Conservation (phyloP, 2,888 invertebrate genomes). For the Tenthredo amoena region DNA sequence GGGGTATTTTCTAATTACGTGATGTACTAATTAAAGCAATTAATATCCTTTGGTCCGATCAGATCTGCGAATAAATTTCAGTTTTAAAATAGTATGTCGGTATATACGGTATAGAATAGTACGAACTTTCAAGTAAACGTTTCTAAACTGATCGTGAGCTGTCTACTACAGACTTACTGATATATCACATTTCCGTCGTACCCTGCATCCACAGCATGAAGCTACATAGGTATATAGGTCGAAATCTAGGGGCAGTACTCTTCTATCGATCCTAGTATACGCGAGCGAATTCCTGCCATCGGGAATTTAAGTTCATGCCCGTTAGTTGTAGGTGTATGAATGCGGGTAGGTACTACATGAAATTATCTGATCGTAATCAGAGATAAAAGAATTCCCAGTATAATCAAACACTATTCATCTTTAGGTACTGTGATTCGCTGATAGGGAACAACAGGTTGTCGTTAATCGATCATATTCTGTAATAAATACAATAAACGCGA, state of each 20-base stretch:
- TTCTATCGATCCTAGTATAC: conserved; percentile 12
- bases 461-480: not conserved
- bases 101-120: not conserved
- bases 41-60: not conserved
- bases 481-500: not conserved
- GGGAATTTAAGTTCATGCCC: not conserved
- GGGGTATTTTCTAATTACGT: conserved; percentile 12
- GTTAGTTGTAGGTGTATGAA: not conserved
- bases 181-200: not conserved
- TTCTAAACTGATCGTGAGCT: not conserved
- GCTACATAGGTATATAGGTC: not conserved
- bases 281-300: not conserved
- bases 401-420: not conserved
- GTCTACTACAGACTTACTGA: not conserved
- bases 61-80: not conserved
- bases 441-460: not conserved
- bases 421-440: not conserved
- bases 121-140: not conserved
- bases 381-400: not conserved
- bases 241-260: conserved; percentile 12
- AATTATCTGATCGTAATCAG: not conserved
- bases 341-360: not conserved
- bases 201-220: not conserved
- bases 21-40: not conserved
- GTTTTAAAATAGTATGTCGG: not conserved